Conservation (phyloP, 2,113 vertebrate genomes). For the Myiagra hebetior region DNA sequence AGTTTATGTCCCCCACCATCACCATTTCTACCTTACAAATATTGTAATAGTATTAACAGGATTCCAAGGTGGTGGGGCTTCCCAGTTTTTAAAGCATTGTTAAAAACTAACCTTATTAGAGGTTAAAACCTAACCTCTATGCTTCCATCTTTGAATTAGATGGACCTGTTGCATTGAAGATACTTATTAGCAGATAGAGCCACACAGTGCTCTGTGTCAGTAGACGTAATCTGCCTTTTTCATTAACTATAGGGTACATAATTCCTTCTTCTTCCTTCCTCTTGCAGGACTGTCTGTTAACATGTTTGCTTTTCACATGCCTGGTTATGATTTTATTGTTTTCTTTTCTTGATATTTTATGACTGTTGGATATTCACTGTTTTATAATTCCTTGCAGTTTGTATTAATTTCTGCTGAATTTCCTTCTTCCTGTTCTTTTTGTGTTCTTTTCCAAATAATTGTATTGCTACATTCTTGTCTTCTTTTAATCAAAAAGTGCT, state of each 20-base stretch:
- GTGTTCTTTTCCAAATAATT: neutral
- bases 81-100: neutral
- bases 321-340: neutral
- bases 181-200: neutral
- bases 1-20: neutral
- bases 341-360: neutral
- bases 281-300: neutral
- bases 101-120: neutral
- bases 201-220: neutral
- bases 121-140: neutral
- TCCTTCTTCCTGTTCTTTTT: neutral
- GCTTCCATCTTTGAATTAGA: neutral
- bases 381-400: neutral
- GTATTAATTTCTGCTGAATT: neutral
- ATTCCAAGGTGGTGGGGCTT: neutral
- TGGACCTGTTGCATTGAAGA: neutral
- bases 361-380: neutral
- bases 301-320: neutral
- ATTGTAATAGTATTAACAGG: neutral
- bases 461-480: neutral
- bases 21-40: neutral
- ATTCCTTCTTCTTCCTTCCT: neutral
- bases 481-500: neutral
- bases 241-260: neutral
- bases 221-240: neutral